Evolutionary conservation across 2,888 invertebrate genomes (phyloP).

Genomic region (Prenolepis imparis): DNA sequence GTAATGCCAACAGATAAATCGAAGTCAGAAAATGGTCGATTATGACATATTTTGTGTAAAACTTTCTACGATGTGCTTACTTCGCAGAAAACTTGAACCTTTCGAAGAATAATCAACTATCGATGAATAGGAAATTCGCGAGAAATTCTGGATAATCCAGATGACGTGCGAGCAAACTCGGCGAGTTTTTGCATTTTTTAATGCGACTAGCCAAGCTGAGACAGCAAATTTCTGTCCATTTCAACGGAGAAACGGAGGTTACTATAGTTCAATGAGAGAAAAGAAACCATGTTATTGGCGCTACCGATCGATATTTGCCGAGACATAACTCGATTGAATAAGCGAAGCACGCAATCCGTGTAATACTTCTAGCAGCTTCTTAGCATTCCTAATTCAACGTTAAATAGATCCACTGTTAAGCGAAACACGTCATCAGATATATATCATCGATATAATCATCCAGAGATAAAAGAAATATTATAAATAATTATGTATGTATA

Average conservation of each 20-base stretch:
- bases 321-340: constrained; percentile 79
- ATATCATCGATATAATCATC: constrained; percentile 4
- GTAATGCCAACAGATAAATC: constrained; percentile 15
- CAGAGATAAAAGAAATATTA: constrained; percentile 13
- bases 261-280: constrained; percentile 59
- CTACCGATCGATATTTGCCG: constrained; percentile 78
- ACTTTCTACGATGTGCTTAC: constrained; percentile 13
- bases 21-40: background rate
- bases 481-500: constrained; percentile 10
- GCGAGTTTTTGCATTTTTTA: constrained; percentile 70
- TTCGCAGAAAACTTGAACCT: background rate
- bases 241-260: constrained; percentile 62
- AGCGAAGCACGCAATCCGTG: constrained; percentile 57
- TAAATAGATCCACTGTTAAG: background rate
- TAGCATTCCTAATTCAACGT: background rate
- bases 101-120: constrained; percentile 41
- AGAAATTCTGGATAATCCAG: constrained; percentile 52
- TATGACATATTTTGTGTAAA: constrained; percentile 23
- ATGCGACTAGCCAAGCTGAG: constrained; percentile 43
- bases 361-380: constrained; percentile 9
- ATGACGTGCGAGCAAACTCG: constrained; percentile 68
- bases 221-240: constrained; percentile 46
- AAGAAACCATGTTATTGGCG: constrained; percentile 51
- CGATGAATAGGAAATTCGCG: constrained; percentile 51
- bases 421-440: background rate